These are phyloP conservation scores for Phengaris arion DNA, from an alignment of 2,888 invertebrate genomes.

Conservation along the genomic window DNA sequence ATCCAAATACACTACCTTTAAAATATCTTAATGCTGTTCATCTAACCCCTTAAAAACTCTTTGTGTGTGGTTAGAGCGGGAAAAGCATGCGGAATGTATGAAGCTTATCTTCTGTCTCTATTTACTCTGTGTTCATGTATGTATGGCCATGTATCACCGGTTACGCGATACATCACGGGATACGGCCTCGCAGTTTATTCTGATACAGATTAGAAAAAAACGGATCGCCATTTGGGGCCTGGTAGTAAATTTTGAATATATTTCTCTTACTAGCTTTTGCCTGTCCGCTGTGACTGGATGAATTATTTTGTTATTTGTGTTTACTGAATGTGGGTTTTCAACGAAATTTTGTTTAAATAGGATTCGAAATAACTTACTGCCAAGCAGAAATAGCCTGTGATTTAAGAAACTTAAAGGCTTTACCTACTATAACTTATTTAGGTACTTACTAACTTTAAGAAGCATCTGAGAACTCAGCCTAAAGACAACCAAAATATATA, in stretches of 20 bases:
- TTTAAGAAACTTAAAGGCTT: too few species aligned
- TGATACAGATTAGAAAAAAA: slow-evolving; percentile 26
- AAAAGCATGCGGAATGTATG: neutral
- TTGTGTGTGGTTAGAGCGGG: too few species aligned
- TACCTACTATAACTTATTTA: too few species aligned
- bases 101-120: neutral
- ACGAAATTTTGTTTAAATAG: neutral
- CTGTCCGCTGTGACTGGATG: neutral
- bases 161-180: slow-evolving; percentile 14
- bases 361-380: neutral
- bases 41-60: too few species aligned
- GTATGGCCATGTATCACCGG: neutral
- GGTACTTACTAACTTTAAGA: too few species aligned
- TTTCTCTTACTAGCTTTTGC: slow-evolving; percentile 12
- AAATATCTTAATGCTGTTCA: too few species aligned
- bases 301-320: neutral
- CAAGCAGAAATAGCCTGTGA: too few species aligned
- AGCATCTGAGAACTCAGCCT: too few species aligned
- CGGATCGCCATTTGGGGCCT: slow-evolving; percentile 15
- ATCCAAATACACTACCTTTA: too few species aligned
- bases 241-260: slow-evolving; percentile 24
- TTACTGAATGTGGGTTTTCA: neutral
- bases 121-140: neutral
- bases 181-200: slow-evolving; percentile 27
- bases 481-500: too few species aligned